Conservation (phyloP, 2,888 invertebrate genomes). For the Leptopterna dolabrata region DNA sequence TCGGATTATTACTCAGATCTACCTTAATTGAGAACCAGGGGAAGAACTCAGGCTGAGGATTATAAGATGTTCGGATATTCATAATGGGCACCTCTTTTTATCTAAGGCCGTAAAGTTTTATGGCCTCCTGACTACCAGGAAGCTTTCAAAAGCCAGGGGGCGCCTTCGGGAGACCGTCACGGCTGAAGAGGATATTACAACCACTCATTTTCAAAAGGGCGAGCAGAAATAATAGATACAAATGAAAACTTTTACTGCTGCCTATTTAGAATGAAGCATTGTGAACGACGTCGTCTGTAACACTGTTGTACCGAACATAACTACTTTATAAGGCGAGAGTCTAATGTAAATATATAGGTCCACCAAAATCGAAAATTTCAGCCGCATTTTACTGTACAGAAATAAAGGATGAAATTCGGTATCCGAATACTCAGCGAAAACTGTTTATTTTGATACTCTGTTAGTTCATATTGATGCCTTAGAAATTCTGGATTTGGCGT, state of each 20-base stretch:
- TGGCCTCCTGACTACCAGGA: not conserved
- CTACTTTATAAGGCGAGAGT: no score
- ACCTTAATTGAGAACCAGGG: not conserved
- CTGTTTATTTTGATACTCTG: no score
- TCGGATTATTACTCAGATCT: no score
- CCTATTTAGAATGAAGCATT: not conserved
- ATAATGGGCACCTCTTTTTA: not conserved
- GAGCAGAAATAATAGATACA: not conserved
- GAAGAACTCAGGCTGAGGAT: not conserved
- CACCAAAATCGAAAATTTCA: no score
- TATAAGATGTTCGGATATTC: not conserved
- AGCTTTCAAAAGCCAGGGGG: not conserved
- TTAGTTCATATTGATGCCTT: no score
- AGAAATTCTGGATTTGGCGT: no score
- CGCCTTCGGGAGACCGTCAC: not conserved
- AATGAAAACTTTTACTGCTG: not conserved
- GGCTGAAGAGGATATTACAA: not conserved
- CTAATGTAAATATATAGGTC: no score
- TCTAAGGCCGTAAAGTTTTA: not conserved
- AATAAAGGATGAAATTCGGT: no score
- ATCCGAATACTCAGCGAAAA: no score
- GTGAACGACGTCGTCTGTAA: not conserved
- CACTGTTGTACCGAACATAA: no score
- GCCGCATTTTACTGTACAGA: no score
- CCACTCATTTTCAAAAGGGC: not conserved